These are phyloP conservation scores for Fukomys damarensis DNA, from an alignment of 2,113 vertebrate genomes.

Conservation along the genomic window DNA sequence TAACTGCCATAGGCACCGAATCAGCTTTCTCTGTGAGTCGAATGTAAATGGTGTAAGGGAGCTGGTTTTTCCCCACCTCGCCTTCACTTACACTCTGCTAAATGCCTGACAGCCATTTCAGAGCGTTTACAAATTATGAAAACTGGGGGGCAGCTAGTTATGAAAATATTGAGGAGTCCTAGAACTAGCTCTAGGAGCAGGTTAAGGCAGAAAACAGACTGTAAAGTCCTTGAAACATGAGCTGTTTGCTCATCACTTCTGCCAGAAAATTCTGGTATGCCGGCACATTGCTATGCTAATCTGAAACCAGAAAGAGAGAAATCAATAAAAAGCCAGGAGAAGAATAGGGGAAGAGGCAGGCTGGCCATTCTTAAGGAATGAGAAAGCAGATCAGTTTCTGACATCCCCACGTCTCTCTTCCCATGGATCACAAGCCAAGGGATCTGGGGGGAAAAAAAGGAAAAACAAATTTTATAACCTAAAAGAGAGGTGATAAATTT, in stretches of 20 bases:
- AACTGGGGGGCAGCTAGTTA: slow-evolving; percentile 82
- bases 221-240: slow-evolving; percentile 81
- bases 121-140: slow-evolving; percentile 85
- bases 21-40: slow-evolving; percentile 81
- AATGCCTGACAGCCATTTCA: slow-evolving; percentile 80
- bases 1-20: slow-evolving; percentile 79
- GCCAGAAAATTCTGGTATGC: slow-evolving; percentile 67
- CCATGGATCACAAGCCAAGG: background rate
- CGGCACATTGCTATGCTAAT: background rate
- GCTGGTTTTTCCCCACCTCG: slow-evolving; percentile 38
- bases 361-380: background rate
- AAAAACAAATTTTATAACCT: slow-evolving; percentile 64
- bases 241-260: slow-evolving; percentile 34
- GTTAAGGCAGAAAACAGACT: slow-evolving; percentile 63
- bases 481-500: slow-evolving; percentile 73
- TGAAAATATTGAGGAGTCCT: slow-evolving; percentile 81
- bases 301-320: slow-evolving; percentile 59
- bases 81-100: slow-evolving; percentile 56
- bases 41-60: slow-evolving; percentile 82
- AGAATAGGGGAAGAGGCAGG: background rate
- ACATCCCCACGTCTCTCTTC: slow-evolving; percentile 1
- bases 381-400: background rate
- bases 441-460: background rate
- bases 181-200: slow-evolving; percentile 74
- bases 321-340: background rate